Conservation (phyloP, 1,140 invertebrate species). For the Achroia grisella region DNA sequence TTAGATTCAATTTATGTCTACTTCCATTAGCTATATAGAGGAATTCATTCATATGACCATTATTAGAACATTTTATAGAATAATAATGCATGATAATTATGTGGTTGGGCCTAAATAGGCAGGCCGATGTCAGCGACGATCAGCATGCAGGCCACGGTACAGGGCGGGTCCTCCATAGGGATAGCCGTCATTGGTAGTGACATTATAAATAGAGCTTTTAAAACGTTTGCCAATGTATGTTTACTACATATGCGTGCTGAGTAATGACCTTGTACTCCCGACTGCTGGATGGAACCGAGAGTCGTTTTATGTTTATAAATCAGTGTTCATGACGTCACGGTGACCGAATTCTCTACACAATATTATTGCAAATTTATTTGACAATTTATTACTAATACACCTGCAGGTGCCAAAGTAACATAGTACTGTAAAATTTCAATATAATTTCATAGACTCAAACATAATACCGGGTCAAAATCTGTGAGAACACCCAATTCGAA, state of each 20-base stretch:
- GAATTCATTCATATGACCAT: too few relatives aligned
- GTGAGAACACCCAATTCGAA: slow-evolving; percentile 44
- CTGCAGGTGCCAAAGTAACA: background rate
- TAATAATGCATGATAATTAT: slow-evolving; percentile 2
- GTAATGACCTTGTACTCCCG: slow-evolving; percentile 56
- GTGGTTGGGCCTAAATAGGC: background rate
- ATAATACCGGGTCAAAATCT: background rate
- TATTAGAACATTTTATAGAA: too few relatives aligned
- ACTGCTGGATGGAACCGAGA: slow-evolving; percentile 53
- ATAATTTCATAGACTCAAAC: background rate
- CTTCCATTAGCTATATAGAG: too few relatives aligned
- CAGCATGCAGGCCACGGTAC: slow-evolving; percentile 10
- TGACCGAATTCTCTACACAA: slow-evolving; percentile 44
- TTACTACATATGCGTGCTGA: slow-evolving; percentile 45
- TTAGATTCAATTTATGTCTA: too few relatives aligned
- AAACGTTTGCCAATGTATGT: slow-evolving; percentile 51
- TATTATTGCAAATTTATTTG: slow-evolving; percentile 20
- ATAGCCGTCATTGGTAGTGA: slow-evolving; percentile 32
- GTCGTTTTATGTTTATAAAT: slow-evolving; percentile 65
- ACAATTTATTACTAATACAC: background rate
- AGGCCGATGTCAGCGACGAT: background rate
- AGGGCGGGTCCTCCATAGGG: slow-evolving; percentile 53
- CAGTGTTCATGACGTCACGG: slow-evolving; percentile 63
- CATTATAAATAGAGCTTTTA: slow-evolving; percentile 56
- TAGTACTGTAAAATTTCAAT: background rate